Evolutionary conservation across 2,113 vertebrate genomes (phyloP), one percentile per base, ranked within the genome.

Genomic region (Haemorhous mexicanus): DNA sequence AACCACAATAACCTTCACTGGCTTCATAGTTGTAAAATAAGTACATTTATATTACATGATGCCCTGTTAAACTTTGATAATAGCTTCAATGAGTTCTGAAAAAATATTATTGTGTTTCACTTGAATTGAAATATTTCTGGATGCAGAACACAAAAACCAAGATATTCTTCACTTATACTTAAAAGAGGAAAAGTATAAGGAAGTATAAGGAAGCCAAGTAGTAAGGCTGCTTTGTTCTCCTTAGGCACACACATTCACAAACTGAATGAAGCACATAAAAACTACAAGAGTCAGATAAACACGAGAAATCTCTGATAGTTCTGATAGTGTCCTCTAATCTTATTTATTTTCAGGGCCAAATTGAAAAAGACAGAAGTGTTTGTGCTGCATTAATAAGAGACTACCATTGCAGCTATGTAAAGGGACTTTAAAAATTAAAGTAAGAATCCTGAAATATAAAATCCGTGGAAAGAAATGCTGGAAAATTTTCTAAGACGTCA

Each of bases 201-300:
- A 49, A 95, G 58, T 94, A 30, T 84, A 96, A 93, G 63, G 47
- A 96, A 94, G 63, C 22, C 58, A 88, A 89, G 68, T 94, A 97
- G 95, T 94, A 80, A 83, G 64, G 32, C 91, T 96, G 64, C 87
- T 97, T 98, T 97, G 59, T 94, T 97, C 93, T 97, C 93, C 90
- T 92, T 95, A 77, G 93, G 81, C 87, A 91, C 68, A 66, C 21
- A 33, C 28, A n/a, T 74, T 82, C 77, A 84, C 33, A 96, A 72
- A 77, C 49, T 79, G 84, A 94, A 91, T 70, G 82, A 93, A 92
- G 15, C 46, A 90, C 49, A 64, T 73, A 70, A 88, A 97, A 96
- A 95, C 87, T 76, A 96, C 41, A 75, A 88, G 55, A 33, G 82
- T 67, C 66, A 91, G 94, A 52, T 95, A 66, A 96, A 90, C 47